Percentiles rank a stretch among this genome's conserved stretches.
These are phyloP conservation scores for Apteryx mantelli DNA, from an alignment of 2,113 vertebrate genomes.

Conservation along the genomic window DNA sequence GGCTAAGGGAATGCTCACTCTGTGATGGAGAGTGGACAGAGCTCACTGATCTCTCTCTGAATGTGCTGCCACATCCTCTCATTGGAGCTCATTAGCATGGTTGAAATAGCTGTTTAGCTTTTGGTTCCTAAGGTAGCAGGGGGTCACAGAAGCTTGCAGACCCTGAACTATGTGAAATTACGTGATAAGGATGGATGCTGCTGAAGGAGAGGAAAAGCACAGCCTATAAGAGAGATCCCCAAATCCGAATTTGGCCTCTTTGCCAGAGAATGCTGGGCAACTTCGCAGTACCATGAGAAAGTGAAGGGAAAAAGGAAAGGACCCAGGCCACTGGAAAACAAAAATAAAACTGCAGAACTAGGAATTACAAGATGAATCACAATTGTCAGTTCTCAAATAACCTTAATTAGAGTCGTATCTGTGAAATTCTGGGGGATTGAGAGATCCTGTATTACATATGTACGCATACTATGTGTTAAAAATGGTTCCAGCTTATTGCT, in stretches of 20 bases:
- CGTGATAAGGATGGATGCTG: not conserved
- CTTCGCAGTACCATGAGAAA: not conserved
- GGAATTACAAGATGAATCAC: not conserved
- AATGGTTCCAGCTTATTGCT: not conserved
- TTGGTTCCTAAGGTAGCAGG: not conserved
- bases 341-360: not conserved
- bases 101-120: not conserved
- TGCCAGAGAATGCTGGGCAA: not conserved
- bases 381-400: not conserved
- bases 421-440: not conserved
- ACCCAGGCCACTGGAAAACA: not conserved
- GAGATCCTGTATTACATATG: not conserved
- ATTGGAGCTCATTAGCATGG: not conserved
- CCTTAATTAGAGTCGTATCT: not conserved
- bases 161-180: rapidly evolving
- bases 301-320: not conserved
- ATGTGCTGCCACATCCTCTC: not conserved
- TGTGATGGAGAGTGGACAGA: not conserved
- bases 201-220: not conserved
- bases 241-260: not conserved
- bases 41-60: not conserved
- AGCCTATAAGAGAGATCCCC: not conserved
- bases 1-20: not conserved
- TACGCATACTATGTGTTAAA: not conserved
- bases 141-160: not conserved